phyloP scores from a whole-genome alignment of 2,797 vertebrate species.

The Melanotaenia boesemani region DNA sequence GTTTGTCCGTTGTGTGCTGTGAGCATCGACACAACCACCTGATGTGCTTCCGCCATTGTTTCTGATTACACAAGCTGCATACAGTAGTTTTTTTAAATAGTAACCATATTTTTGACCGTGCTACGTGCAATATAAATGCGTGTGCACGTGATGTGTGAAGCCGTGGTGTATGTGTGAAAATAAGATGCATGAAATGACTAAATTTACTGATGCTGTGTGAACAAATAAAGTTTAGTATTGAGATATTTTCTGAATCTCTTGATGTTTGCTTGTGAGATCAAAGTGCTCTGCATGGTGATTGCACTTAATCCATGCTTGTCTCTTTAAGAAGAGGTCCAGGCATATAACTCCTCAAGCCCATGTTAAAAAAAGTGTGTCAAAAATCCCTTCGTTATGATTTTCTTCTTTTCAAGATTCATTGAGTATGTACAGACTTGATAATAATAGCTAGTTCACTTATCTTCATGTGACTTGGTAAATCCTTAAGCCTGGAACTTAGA shows the following conservation, averaged over 20 bases:
- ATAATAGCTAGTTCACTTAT: background rate
- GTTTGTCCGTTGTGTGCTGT: too few relatives aligned
- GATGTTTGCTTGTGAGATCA: background rate
- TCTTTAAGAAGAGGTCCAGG: background rate
- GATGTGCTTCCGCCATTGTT: too few relatives aligned
- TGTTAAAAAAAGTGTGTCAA: background rate
- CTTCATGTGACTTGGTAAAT: background rate
- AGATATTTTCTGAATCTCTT: background rate
- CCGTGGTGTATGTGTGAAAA: too few relatives aligned
- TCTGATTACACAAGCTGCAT: too few relatives aligned
- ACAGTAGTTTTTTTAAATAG: too few relatives aligned
- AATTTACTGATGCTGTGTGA: background rate
- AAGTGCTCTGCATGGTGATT: background rate
- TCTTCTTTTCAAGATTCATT: background rate
- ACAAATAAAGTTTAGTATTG: background rate
- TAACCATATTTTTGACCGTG: too few relatives aligned
- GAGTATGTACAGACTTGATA: background rate
- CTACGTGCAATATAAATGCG: too few relatives aligned
- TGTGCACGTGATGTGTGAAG: too few relatives aligned
- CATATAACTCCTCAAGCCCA: background rate
- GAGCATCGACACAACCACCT: too few relatives aligned
- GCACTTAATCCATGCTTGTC: too few relatives aligned
- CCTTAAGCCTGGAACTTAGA: background rate
- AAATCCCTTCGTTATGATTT: background rate
- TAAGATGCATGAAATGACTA: background rate